Evolutionary conservation across 2,113 vertebrate genomes (phyloP).

Genomic region (Tyto alba): DNA sequence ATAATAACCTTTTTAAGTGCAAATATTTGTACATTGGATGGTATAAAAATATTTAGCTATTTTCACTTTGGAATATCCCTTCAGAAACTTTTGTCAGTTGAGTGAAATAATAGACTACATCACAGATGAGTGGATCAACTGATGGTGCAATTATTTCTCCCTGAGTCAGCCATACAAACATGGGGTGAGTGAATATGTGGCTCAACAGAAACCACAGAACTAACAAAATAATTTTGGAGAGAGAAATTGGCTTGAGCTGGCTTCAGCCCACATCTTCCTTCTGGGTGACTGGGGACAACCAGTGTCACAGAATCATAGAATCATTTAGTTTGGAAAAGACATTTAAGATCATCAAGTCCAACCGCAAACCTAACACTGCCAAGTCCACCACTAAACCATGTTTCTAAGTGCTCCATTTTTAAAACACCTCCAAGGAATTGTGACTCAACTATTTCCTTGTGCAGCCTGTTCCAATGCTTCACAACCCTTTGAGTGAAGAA

Average conservation of each 20-base stretch:
- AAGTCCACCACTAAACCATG: fast-evolving
- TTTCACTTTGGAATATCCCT: neutral
- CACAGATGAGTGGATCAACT: neutral
- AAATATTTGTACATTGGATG: neutral
- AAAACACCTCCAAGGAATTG: fast-evolving
- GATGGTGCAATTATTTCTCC: neutral
- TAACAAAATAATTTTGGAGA: neutral
- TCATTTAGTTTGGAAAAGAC: neutral
- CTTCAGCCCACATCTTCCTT: neutral
- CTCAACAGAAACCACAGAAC: neutral
- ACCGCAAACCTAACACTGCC: neutral
- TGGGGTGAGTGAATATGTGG: fast-evolving
- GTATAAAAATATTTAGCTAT: neutral
- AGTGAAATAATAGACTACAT: neutral
- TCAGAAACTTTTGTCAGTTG: neutral
- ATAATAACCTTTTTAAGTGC: neutral
- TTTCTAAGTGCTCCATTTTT: neutral
- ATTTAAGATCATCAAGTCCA: neutral
- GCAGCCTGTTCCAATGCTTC: neutral
- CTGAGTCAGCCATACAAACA: neutral
- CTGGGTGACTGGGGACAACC: neutral
- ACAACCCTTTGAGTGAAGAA: neutral
- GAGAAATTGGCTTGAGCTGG: fast-evolving
- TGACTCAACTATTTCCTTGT: neutral
- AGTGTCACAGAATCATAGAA: neutral